Evolutionary conservation across 2,797 vertebrate genomes (phyloP).

Genomic region (Pangasius mekongensis): DNA sequence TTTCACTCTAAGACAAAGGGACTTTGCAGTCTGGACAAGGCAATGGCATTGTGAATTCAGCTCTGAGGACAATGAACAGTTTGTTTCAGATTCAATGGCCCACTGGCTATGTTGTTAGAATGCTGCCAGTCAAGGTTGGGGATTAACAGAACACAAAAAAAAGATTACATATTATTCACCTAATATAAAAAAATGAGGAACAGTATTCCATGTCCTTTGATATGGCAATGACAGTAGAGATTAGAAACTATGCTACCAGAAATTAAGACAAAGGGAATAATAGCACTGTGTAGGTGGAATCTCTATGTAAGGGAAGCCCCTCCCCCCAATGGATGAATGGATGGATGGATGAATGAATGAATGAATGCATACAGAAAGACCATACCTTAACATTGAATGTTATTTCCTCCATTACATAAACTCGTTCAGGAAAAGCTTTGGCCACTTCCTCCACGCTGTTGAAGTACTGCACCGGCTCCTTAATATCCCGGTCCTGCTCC

Average conservation of each 20-base stretch:
- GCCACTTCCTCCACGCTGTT: slow-evolving; percentile 99
- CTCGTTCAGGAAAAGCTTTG: slow-evolving; percentile 98
- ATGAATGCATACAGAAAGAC: neutral
- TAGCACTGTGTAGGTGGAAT: neutral
- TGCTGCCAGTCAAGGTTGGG: slow-evolving; percentile 33
- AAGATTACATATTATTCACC: slow-evolving; percentile 14
- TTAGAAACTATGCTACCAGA: neutral
- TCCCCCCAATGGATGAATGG: no score
- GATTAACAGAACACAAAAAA: slow-evolving; percentile 30
- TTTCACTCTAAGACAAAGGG: slow-evolving; percentile 42
- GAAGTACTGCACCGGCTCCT: slow-evolving; percentile 98
- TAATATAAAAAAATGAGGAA: slow-evolving; percentile 9
- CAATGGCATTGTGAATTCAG: slow-evolving; percentile 42
- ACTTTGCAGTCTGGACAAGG: slow-evolving; percentile 23
- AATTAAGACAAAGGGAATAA: neutral
- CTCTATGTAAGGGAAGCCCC: neutral
- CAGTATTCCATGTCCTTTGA: neutral
- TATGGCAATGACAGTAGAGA: neutral
- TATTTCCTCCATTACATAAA: slow-evolving; percentile 99
- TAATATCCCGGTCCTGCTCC: slow-evolving; percentile 98
- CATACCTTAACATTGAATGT: slow-evolving; percentile 98
- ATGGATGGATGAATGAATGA: no score
- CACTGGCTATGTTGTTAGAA: slow-evolving; percentile 17
- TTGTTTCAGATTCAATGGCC: slow-evolving; percentile 35
- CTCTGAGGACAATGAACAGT: slow-evolving; percentile 35